phyloP scores from a whole-genome alignment of 2,888 invertebrate genomes.

The Dione juno region DNA sequence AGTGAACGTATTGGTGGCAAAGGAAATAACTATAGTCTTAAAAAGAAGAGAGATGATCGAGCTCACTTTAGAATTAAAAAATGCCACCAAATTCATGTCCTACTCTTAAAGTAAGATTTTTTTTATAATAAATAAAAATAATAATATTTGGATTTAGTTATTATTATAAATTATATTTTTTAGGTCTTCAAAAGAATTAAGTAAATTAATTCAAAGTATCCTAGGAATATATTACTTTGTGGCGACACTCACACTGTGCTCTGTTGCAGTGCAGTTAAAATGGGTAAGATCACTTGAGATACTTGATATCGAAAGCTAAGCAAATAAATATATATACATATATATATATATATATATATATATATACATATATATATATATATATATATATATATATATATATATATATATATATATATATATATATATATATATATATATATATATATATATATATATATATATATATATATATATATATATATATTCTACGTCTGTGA shows the following conservation, averaged over 20 bases:
- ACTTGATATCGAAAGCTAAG: too few relatives aligned
- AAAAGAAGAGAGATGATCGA: slow-evolving; percentile 54
- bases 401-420: too few relatives aligned
- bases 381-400: too few relatives aligned
- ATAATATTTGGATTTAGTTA: neutral
- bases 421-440: too few relatives aligned
- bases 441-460: too few relatives aligned
- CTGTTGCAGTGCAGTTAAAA: slow-evolving; percentile 65
- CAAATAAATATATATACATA: too few relatives aligned
- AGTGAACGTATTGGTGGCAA: slow-evolving; percentile 62
- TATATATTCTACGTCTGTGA: too few relatives aligned
- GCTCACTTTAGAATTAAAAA: slow-evolving; percentile 62
- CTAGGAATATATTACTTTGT: slow-evolving; percentile 69
- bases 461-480: too few relatives aligned
- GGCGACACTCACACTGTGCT: slow-evolving; percentile 66
- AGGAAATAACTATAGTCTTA: slow-evolving; percentile 50
- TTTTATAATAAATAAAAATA: neutral
- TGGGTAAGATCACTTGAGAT: too few relatives aligned
- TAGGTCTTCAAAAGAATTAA: slow-evolving; percentile 58
- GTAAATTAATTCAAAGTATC: slow-evolving; percentile 56
- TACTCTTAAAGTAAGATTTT: slow-evolving; percentile 60
- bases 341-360: too few relatives aligned
- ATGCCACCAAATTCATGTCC: slow-evolving; percentile 58
- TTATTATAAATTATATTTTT: slow-evolving; percentile 35
- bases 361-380: too few relatives aligned